Conservation (phyloP, 2,113 vertebrate species). For the Psilopsiagon aurifrons region DNA sequence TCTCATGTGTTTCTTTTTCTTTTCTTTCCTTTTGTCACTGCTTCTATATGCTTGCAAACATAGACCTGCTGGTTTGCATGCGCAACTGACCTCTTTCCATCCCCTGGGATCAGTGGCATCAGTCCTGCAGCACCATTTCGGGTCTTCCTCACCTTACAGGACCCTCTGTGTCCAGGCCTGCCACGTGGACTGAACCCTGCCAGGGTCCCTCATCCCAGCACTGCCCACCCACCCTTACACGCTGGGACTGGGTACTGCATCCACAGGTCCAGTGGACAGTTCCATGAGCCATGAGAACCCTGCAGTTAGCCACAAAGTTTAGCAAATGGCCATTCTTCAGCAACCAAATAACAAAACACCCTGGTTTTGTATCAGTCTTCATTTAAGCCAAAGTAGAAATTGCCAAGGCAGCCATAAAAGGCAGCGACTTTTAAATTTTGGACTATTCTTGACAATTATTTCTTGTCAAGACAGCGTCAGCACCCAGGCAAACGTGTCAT, state of each 20-base stretch:
- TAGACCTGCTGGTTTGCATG: neutral
- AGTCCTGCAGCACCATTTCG: neutral
- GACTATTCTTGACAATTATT: neutral
- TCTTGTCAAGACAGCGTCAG: neutral
- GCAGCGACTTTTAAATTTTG: neutral
- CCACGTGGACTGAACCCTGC: accelerated
- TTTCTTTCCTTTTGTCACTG: neutral
- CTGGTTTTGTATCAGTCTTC: neutral
- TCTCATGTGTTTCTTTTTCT: neutral
- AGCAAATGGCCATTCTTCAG: neutral
- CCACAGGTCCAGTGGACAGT: neutral
- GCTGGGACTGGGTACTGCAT: accelerated
- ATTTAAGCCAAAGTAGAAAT: neutral
- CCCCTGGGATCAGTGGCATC: too few relatives aligned
- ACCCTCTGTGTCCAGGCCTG: neutral
- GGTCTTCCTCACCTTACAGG: neutral
- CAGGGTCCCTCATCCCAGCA: neutral
- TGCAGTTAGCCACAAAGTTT: neutral
- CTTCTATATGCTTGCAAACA: neutral
- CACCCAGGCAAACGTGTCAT: neutral
- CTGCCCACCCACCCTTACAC: neutral
- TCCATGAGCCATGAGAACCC: neutral
- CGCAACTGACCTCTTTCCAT: neutral
- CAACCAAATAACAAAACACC: neutral
- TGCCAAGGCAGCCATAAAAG: neutral